Base-by-base conservation (phyloP, 1,140 invertebrate genomes). In the Leptinotarsa undecemlineata region DNA sequence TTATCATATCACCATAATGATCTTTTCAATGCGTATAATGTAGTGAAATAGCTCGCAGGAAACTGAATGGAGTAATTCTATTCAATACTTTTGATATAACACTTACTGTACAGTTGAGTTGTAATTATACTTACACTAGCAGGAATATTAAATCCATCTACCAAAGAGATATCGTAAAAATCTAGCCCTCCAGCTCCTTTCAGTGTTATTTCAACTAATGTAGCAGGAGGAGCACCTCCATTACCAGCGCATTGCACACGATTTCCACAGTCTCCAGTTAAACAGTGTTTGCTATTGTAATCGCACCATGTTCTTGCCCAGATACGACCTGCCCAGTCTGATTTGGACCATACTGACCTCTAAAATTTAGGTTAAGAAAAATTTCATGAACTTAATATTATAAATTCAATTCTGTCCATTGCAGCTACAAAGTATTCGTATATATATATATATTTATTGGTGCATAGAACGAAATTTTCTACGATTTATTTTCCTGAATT, bases 101-200 rank as follows among this genome's bases (percentile, higher is more conserved):
- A 26, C 26, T 26, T 26, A 26, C 6, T 26, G 26, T 33, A 33
- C 8, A 2, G 11, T 33, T 33, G 0, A 33, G 33, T 11, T 33
- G 33, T 6, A 33, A 33, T 33, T 33, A 33, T 47, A 78, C 78
- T 79, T 71, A 81, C 79, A 4, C 72, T 78, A 4, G 33, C 75
- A 67, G 67, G 74, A 33, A 78, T 72, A 69, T 82, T 80, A 57
- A 73, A 81, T 4, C 75, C 78, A 74, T 78, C 86, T 15, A 88
- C 86, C 23, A 87, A 75, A 21, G 85, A 86, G 21, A 87, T 80
- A 72, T 88, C 86, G 74, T 88, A 88, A 74, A 81, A 88, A 77
- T 87, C 86, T 14, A 83, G 75, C 67, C 83, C 81, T 69, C 74
- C 77, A n/a, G 51, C 66, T 20, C 82, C 85, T 57, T 83, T 82